phyloP scores from a whole-genome alignment of 2,113 vertebrate species.

The Coptodon rendalli region DNA sequence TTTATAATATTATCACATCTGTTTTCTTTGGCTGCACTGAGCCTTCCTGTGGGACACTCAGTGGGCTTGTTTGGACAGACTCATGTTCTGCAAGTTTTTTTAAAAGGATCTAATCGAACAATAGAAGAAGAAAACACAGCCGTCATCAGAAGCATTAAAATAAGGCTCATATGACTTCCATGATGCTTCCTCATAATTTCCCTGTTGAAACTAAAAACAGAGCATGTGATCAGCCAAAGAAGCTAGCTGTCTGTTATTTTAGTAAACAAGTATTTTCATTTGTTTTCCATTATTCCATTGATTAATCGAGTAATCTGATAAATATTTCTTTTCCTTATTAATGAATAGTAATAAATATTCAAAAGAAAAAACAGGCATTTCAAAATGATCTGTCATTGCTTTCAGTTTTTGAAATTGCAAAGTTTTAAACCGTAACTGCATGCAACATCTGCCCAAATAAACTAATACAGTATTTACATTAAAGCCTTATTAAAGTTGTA shows the following conservation, averaged over 20 bases:
- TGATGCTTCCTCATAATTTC: neutral
- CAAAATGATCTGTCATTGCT: accelerated
- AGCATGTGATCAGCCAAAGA: neutral
- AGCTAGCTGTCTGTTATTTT: neutral
- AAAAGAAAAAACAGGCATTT: neutral
- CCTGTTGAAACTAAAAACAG: neutral
- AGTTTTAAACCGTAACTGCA: neutral
- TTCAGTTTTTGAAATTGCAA: neutral
- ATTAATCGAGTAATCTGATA: accelerated
- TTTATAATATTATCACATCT: neutral
- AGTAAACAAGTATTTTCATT: neutral
- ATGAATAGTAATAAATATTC: neutral
- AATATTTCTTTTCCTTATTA: accelerated
- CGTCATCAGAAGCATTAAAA: neutral
- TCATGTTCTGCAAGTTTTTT: neutral
- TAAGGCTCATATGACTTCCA: neutral
- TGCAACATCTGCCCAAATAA: neutral
- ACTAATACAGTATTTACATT: neutral
- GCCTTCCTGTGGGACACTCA: neutral
- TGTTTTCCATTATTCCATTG: neutral
- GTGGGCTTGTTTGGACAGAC: neutral
- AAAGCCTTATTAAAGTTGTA: neutral
- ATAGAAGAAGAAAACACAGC: neutral
- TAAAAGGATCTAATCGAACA: neutral
- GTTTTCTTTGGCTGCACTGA: neutral